phyloP scores from a whole-genome alignment of 92 coral and sea anemone species.

The Hydrozoanthus gracilis region DNA sequence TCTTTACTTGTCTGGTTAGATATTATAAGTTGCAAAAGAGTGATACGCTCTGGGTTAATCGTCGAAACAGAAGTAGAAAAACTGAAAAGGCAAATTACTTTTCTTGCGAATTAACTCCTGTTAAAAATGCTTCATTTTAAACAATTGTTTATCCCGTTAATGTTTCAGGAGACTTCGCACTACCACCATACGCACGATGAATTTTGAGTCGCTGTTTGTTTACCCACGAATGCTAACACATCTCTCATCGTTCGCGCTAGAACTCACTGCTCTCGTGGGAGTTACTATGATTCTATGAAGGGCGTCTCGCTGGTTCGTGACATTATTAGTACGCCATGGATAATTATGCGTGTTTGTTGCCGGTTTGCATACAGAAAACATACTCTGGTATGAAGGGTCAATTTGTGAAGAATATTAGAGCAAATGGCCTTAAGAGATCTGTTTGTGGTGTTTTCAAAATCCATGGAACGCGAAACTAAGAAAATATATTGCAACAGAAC shows the following conservation, averaged over 20 bases:
- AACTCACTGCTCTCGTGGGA: not conserved
- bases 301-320: not conserved
- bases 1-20: too few relatives aligned
- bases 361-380: too few relatives aligned
- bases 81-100: not conserved
- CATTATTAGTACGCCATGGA: not conserved
- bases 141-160: not conserved
- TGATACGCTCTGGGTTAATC: not conserved
- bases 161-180: constrained; percentile 10
- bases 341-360: too few relatives aligned
- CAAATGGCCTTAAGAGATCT: not conserved
- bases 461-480: not conserved
- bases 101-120: not conserved
- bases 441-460: not conserved
- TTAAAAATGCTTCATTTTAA: not conserved
- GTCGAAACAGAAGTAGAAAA: not conserved
- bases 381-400: too few relatives aligned
- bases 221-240: not conserved
- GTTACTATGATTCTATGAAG: not conserved
- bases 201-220: constrained; percentile 10
- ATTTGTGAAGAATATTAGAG: too few relatives aligned
- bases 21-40: too few relatives aligned
- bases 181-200: constrained; percentile 44
- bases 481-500: not conserved
- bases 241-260: not conserved